Percentiles rank a stretch among this genome's conserved stretches.
Evolutionary conservation across 2,888 invertebrate species (phyloP).

Genomic region (Ophion slaviceki): DNA sequence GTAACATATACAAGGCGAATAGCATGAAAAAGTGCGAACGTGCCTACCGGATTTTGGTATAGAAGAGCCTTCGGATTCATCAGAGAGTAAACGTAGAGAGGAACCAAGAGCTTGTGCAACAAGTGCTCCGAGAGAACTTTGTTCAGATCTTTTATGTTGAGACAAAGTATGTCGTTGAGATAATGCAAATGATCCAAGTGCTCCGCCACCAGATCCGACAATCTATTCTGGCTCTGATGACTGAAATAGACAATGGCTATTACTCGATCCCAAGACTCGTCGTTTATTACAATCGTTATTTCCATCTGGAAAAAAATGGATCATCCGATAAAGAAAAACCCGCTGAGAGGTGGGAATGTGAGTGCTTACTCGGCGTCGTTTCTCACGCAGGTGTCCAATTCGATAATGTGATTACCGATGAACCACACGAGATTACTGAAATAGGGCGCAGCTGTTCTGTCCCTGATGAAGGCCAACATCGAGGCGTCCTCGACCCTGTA

Average conservation of each 20-base stretch:
- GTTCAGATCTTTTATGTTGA: conserved; percentile 96
- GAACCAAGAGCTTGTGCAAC: conserved; percentile 95
- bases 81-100: conserved; percentile 96
- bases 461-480: conserved; percentile 97
- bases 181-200: conserved; percentile 99
- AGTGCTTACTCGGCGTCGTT: conserved; percentile 96
- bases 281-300: background rate
- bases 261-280: background rate
- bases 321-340: background rate
- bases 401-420: conserved; percentile 98
- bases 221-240: conserved; percentile 94
- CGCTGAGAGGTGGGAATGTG: background rate
- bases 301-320: background rate
- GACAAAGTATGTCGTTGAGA: conserved; percentile 96
- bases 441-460: conserved; percentile 98
- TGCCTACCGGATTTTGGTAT: conserved; percentile 78
- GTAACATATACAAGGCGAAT: background rate
- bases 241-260: conserved; percentile 84
- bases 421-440: conserved; percentile 99
- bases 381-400: conserved; percentile 96
- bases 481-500: conserved; percentile 97
- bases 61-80: conserved; percentile 83
- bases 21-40: background rate
- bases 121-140: conserved; percentile 97
- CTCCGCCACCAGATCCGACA: conserved; percentile 97